Evolutionary conservation across 2,797 vertebrate species (phyloP), one percentile per base, ranked within the genome.

Genomic region (Thripadectes ignobilis): DNA sequence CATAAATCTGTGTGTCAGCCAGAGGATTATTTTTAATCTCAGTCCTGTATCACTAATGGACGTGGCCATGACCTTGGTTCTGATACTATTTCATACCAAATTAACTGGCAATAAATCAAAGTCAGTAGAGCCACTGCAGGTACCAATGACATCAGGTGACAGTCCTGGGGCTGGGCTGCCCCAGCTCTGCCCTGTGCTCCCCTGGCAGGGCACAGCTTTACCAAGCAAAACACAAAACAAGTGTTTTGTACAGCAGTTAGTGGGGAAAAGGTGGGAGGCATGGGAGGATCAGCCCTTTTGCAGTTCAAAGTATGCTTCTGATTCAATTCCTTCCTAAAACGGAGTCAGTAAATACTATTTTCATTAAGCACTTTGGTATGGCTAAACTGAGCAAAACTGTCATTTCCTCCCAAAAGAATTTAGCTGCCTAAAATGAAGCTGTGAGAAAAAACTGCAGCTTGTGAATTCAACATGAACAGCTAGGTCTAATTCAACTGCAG

Each of bases 11-110:
- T 5, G 7, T 63, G 49, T 49, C 90, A 82, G 43, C 78, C 66
- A 39, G 51, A 72, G 86, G 85, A 77, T 91, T 92, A 71, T 65
- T 92, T 74, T 59, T 83, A 85, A 91, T 49, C 86, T 79, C 63
- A 74, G 80, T 84, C 58, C 74, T 66, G 22, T 34, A 39, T 76
- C 59, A 8, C 45, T 57, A 2, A 23, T n/a, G 65, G 71, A 12
- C 34, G 10, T 9, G 67, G 30, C 43, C 0, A 0, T 78, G 72
- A 65, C 27, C 34, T 72, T 34, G 30, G 34, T 43, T 76, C 49
- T 90, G 61, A 16, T 43, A 6, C 12, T 43, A 3, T 71, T 79
- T 85, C 38, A 7, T 67, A 18, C 24, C 5, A 2, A 52, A 20
- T 46, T 36, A 71, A 7, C 52, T 32, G 61, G 38, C 41, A 85